Evolutionary conservation across 2,113 vertebrate species (phyloP).

Genomic region (Rostratula benghalensis): DNA sequence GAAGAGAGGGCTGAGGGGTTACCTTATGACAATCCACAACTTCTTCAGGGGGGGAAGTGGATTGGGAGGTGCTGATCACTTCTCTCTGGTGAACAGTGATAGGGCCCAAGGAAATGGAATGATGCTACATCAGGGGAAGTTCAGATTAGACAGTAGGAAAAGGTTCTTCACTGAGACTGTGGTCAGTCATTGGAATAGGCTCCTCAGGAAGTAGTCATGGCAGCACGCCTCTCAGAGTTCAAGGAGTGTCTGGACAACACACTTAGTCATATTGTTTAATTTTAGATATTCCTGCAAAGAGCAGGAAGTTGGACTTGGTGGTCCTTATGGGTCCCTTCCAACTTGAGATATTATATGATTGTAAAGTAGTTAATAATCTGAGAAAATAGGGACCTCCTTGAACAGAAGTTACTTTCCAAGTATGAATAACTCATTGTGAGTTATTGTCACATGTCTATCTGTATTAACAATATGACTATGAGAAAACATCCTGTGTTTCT

Average conservation of each 20-base stretch:
- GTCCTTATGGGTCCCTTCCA: background rate
- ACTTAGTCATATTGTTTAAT: background rate
- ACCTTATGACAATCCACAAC: rapidly evolving
- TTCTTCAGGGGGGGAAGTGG: rapidly evolving
- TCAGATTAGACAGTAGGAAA: background rate
- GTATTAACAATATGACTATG: background rate
- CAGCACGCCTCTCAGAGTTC: background rate
- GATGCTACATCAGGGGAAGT: background rate
- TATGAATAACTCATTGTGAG: background rate
- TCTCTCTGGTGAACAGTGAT: rapidly evolving
- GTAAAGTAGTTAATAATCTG: background rate
- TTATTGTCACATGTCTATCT: background rate
- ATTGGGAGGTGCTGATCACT: background rate
- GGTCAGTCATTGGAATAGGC: background rate
- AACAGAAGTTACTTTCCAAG: background rate
- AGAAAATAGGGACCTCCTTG: background rate
- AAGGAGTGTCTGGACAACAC: background rate
- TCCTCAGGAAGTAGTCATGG: rapidly evolving
- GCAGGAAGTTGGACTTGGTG: background rate
- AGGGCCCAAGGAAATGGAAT: background rate
- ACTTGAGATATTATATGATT: background rate
- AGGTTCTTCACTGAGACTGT: background rate
- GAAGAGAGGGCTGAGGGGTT: background rate
- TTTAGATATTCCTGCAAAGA: background rate
- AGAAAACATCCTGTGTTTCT: background rate